These are phyloP conservation scores for Oreochromis tanganicae DNA, from an alignment of 2,113 vertebrate species.

Conservation along the genomic window DNA sequence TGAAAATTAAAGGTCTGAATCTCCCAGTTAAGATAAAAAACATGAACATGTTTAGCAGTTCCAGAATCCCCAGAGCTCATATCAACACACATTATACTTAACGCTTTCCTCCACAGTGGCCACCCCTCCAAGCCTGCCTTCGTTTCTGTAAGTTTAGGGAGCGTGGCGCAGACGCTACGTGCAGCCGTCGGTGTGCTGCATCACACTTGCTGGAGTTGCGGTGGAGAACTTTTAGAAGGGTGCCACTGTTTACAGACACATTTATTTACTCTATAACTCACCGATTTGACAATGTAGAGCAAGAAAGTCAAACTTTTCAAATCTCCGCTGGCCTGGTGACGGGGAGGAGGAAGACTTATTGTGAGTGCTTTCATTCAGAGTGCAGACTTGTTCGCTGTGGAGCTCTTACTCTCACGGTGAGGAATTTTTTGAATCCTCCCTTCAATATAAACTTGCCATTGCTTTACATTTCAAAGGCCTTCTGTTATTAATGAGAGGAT, in stretches of 20 bases:
- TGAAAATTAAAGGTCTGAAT: not conserved
- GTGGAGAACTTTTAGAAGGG: not conserved
- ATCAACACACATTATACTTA: not conserved
- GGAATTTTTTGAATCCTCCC: not conserved
- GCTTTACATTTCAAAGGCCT: not conserved
- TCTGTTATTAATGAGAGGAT: not conserved
- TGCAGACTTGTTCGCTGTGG: not conserved
- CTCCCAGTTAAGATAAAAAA: not conserved
- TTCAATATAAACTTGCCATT: not conserved
- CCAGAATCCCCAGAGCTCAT: not conserved
- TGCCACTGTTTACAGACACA: not conserved
- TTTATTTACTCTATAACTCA: not conserved
- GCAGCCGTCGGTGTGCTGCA: not conserved
- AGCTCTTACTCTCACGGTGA: not conserved
- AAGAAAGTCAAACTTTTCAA: not conserved
- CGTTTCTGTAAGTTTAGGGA: not conserved
- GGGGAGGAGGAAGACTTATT: not conserved
- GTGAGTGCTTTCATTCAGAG: not conserved
- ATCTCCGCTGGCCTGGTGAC: not conserved
- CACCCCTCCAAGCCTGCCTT: not conserved
- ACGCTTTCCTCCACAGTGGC: not conserved
- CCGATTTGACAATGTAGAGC: not conserved
- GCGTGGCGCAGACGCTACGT: not conserved
- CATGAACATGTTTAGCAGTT: not conserved
- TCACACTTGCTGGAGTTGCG: not conserved